Evolutionary conservation across 2,888 invertebrate species (phyloP), one percentile per base, ranked within the genome.

Genomic region (Alsophila aescularia): DNA sequence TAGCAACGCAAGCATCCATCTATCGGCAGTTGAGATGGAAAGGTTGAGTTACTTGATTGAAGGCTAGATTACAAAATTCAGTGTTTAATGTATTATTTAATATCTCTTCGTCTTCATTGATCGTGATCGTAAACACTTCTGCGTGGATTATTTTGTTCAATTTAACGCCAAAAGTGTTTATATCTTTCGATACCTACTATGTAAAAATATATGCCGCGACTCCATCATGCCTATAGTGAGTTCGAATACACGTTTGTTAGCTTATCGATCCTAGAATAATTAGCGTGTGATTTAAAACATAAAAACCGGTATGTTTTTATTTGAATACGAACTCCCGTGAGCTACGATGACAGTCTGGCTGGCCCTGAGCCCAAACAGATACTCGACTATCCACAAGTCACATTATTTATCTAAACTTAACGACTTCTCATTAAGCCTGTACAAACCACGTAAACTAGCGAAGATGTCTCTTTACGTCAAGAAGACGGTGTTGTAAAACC

Each of bases 31-130:
- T 50, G 51, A 21, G 51, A 60, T 60, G 55, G 60, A 63, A 68
- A 66, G 60, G 61, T 51, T 44, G 53, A 52, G 50, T 49, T 58
- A 60, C 60, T 58, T 50, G 55, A 58, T 58, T 58, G 66, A 68
- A 68, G 67, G 66, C 60, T 66, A 49, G 31, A 42, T 67, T 64
- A 55, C 66, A 47, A 64, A 66, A 67, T 52, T 49, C 50, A 36
- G 45, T 29, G 27, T 45, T 34, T 44, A 52, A 52, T 44, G 24
- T 43, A 32, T 45, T 39, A 44, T 24, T 39, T 44, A 32, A 21
- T 35, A 41, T 15, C n/a, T 50, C 37, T n/a, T 50, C 29, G 27
- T 40, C 8, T 27, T 24, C 12, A 24, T 14, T 24, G 35, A 36
- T 36, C 36, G 16, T 16, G 35, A 10, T 16, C 13, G 32, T 12